Evolutionary conservation across 2,888 invertebrate species (phyloP), one percentile per base, ranked within the genome.

Genomic region (Drosophila infuscata): DNA sequence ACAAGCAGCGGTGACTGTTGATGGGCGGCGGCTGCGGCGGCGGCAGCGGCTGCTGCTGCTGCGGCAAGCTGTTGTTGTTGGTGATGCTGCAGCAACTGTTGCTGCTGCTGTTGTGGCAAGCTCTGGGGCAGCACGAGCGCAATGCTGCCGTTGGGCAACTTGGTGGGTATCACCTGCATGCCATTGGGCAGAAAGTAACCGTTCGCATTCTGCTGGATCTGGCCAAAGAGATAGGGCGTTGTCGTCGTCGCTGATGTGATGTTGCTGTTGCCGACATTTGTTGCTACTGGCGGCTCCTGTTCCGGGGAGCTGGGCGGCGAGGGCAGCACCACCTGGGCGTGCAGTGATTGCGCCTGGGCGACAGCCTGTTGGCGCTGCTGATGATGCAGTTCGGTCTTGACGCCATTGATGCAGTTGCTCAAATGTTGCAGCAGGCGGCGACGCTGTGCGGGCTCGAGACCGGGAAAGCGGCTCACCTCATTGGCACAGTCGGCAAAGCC

Each of bases 401-500:
- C 93, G n/a, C 92, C 92, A 72, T 94, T 94, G 57, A 94, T 94
- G 92, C 97, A 96, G 65, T 95, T 95, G 77, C 96, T 96, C 74
- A 98, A 93, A 91, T 98, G 97, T 79, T 96, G 95, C 74, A 97
- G 94, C 17, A 98, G 94, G 48, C 97, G 95, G 53, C 96, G 95
- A 90, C 95, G 96, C 36, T 97, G 94, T 0, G 95, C 94, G 0
- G 96, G 94, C 75, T 97, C 97, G 36, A 97, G 92, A 0, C 97
- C 97, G 35, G 96, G 95, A 92, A 95, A 96, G 83, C 96, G 94
- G 70, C 95, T 95, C 41, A 97, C 97, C 94, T 98, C 98, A 25
- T 95, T 95, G 29, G 97, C 97, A 92, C 98, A 98, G 92, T 98
- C 98, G 63, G 96, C 96, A 94, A 97, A 98, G 79, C 98, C 98